A percentile compares a stretch with the other conserved stretches of the same genome.
These are phyloP conservation scores for Galerucella pusilla DNA, from an alignment of 2,888 invertebrate species.

Conservation along the genomic window DNA sequence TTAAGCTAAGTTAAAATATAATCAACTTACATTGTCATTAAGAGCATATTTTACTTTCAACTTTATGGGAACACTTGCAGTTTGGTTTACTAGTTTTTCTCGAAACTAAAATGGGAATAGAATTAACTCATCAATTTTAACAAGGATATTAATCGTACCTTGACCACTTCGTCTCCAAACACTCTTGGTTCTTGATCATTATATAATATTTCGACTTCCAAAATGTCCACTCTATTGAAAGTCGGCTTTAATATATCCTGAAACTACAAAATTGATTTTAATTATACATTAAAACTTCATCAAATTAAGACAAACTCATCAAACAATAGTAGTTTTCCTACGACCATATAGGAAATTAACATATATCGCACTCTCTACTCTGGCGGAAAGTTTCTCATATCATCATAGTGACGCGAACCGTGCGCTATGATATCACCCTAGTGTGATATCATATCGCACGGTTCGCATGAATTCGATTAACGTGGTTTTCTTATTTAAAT, in stretches of 20 bases:
- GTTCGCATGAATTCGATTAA: too few species aligned
- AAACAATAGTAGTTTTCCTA: too few species aligned
- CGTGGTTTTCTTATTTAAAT: too few species aligned
- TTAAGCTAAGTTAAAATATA: background rate
- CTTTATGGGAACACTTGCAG: constrained; percentile 69
- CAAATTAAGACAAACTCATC: too few species aligned
- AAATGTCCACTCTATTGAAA: constrained; percentile 96
- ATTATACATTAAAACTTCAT: constrained; percentile 54
- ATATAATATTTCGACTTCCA: constrained; percentile 88
- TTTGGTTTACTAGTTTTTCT: constrained; percentile 63
- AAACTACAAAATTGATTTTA: constrained; percentile 50
- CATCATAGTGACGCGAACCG: too few species aligned
- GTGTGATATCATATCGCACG: too few species aligned
- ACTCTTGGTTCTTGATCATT: constrained; percentile 76
- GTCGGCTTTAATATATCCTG: constrained; percentile 86
- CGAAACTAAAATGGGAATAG: constrained; percentile 55
- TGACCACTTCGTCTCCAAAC: constrained; percentile 71
- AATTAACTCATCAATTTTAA: background rate
- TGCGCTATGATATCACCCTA: too few species aligned
- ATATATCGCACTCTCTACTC: too few species aligned
- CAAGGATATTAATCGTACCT: constrained; percentile 49
- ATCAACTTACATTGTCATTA: constrained; percentile 80
- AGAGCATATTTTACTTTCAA: constrained; percentile 86
- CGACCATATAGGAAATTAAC: too few species aligned
- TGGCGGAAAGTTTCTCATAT: too few species aligned